These are phyloP conservation scores for Heliconius himera DNA, from an alignment of 1,140 invertebrate genomes.

Conservation along the genomic window DNA sequence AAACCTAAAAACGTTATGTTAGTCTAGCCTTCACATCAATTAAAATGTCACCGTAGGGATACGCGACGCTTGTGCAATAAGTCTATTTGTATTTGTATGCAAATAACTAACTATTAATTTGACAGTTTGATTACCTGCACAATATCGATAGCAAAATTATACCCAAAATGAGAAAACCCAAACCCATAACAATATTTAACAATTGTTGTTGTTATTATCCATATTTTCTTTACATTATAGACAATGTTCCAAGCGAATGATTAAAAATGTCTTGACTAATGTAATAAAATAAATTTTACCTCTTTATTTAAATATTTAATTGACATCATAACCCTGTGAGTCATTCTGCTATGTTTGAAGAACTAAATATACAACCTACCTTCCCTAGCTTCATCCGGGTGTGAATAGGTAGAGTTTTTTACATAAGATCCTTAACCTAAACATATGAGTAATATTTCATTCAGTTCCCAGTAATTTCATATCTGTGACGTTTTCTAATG, in stretches of 20 bases:
- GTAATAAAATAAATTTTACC: neutral
- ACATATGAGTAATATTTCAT: neutral
- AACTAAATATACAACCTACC: too few relatives aligned
- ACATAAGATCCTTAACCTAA: neutral
- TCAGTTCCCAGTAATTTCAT: neutral
- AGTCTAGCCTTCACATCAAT: slow-evolving; percentile 31
- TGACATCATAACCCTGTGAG: neutral
- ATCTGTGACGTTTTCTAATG: too few relatives aligned
- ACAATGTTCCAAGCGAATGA: neutral
- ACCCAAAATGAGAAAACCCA: slow-evolving; percentile 30
- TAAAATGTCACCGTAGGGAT: slow-evolving; percentile 34
- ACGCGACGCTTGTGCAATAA: slow-evolving; percentile 31
- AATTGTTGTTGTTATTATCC: slow-evolving; percentile 13
- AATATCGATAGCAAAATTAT: slow-evolving; percentile 24
- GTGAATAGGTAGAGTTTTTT: neutral
- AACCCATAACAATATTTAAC: slow-evolving; percentile 15
- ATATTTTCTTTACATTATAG: neutral
- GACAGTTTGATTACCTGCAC: slow-evolving; percentile 34
- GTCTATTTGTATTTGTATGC: slow-evolving; percentile 27
- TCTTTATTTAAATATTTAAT: neutral
- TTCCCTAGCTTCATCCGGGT: neutral
- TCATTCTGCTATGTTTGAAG: neutral
- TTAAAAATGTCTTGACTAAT: neutral
- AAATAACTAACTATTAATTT: slow-evolving; percentile 38
- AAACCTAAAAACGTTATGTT: neutral